Conservation (phyloP, 1,140 invertebrate species). For the Meloidogyne exigua region DNA sequence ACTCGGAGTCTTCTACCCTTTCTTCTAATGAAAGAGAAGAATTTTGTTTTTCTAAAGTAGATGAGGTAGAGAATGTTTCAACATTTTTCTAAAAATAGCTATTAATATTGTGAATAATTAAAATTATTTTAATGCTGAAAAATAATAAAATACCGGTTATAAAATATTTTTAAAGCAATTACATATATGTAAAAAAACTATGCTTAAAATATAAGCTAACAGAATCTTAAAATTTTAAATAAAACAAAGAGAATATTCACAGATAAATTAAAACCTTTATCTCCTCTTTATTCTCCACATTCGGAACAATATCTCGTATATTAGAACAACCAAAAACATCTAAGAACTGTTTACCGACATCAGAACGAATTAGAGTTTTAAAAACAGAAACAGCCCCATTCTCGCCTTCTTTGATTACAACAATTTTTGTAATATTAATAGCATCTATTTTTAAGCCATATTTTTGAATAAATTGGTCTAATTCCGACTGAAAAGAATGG, state of each 20-base stretch:
- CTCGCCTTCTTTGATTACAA: constrained; percentile 45
- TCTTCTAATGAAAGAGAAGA: not conserved
- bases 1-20: not conserved
- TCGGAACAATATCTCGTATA: not conserved
- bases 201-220: no score
- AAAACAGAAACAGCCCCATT: constrained; percentile 44
- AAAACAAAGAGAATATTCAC: no score
- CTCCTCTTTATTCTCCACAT: not conserved
- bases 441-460: constrained; percentile 38
- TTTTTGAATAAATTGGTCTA: constrained; percentile 39
- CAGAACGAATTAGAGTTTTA: constrained; percentile 39
- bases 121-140: no score
- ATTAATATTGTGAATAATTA: no score
- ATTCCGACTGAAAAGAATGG: constrained; percentile 27
- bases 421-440: constrained; percentile 29
- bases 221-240: no score
- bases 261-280: not conserved
- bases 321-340: constrained; percentile 14
- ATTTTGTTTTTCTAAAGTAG: not conserved
- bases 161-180: no score
- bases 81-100: not conserved
- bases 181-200: no score
- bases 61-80: not conserved
- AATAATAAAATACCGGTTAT: no score
- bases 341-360: constrained; percentile 45